A percentile compares a stretch with the other conserved stretches of the same genome.
These are phyloP conservation scores for Drosophila novamexicana DNA, from an alignment of 1,140 invertebrate species.

Conservation along the genomic window DNA sequence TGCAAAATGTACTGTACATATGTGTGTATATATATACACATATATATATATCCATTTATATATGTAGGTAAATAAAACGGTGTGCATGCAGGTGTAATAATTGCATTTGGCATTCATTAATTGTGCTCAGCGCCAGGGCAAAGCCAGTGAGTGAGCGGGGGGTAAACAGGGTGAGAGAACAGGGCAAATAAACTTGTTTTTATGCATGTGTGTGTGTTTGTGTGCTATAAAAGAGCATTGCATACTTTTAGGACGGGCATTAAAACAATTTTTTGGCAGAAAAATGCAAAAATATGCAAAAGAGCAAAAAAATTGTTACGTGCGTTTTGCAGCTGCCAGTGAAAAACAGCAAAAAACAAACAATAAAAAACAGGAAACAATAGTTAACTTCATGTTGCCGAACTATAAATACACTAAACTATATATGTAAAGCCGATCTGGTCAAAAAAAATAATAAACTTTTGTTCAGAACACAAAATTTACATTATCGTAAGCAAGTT, in stretches of 20 bases:
- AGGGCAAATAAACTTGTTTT: neutral
- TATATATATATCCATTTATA: neutral
- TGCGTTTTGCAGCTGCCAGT: conserved; percentile 13
- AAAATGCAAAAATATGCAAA: conserved; percentile 40
- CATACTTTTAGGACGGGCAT: conserved; percentile 58
- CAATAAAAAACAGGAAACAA: conserved; percentile 3
- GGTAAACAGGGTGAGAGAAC: neutral
- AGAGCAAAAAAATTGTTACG: neutral
- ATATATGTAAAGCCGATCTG: neutral
- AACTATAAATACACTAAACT: neutral
- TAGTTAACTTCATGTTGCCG: neutral
- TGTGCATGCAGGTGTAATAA: conserved; percentile 72
- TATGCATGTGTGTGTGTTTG: neutral
- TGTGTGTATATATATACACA: neutral
- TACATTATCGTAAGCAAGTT: too few species aligned
- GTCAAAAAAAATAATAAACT: too few species aligned
- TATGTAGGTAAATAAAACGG: conserved; percentile 1
- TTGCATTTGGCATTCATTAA: conserved; percentile 79
- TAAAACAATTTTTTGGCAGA: conserved; percentile 44
- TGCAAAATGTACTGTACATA: too few species aligned
- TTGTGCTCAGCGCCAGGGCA: conserved; percentile 42
- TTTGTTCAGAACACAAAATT: too few species aligned
- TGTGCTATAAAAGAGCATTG: conserved; percentile 51
- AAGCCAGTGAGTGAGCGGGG: neutral
- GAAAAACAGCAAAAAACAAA: conserved; percentile 19